Evolutionary conservation across 1,140 invertebrate species (phyloP).

Genomic region (Rhagoletis pomonella): DNA sequence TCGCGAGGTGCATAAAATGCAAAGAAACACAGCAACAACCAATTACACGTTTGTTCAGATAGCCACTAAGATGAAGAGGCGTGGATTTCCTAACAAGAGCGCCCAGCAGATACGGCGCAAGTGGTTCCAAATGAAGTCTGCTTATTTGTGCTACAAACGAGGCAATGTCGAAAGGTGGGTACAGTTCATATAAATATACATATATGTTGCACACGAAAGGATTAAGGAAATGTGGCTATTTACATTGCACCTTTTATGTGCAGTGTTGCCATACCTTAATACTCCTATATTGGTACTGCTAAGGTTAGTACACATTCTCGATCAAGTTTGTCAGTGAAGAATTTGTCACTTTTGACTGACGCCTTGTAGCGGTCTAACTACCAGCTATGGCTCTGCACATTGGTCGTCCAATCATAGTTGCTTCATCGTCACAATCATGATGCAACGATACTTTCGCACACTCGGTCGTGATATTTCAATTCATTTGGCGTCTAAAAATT

Average conservation of each 20-base stretch:
- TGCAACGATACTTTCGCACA: too few relatives aligned
- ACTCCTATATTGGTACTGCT: too few relatives aligned
- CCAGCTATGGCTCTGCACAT: too few relatives aligned
- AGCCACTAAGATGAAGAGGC: slow-evolving; percentile 67
- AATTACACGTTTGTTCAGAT: slow-evolving; percentile 69
- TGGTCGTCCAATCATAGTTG: too few relatives aligned
- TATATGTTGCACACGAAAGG: slow-evolving; percentile 44
- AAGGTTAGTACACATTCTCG: too few relatives aligned
- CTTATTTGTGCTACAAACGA: slow-evolving; percentile 69
- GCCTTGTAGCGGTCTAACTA: too few relatives aligned
- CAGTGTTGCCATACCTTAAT: background rate
- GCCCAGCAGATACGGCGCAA: slow-evolving; percentile 68
- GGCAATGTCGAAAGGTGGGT: slow-evolving; percentile 66
- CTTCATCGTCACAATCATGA: too few relatives aligned
- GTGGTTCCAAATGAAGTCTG: slow-evolving; percentile 72
- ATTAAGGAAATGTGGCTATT: background rate
- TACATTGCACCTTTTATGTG: background rate
- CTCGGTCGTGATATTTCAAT: too few relatives aligned
- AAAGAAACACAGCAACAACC: slow-evolving; percentile 64
- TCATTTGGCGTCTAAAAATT: too few relatives aligned
- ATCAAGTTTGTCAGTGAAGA: too few relatives aligned
- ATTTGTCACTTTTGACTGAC: too few relatives aligned
- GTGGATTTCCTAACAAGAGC: slow-evolving; percentile 68
- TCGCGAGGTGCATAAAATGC: slow-evolving; percentile 61
- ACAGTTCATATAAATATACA: background rate